Percentiles rank a stretch among this genome's conserved stretches.
Evolutionary conservation across 2,888 invertebrate genomes (phyloP).

Genomic region (Steinernema carpocapsae): DNA sequence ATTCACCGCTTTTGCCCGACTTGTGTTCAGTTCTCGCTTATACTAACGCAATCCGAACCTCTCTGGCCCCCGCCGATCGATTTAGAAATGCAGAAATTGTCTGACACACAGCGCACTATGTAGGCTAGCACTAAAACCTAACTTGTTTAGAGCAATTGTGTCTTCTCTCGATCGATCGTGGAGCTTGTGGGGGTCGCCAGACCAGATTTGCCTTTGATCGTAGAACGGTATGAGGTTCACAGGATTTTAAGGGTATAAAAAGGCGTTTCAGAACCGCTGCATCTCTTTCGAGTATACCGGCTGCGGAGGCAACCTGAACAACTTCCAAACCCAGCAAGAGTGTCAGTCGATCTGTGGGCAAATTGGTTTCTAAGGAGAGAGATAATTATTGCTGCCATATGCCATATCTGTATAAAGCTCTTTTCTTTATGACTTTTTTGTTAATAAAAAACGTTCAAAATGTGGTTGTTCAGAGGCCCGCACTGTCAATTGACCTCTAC

Average conservation of each 20-base stretch:
- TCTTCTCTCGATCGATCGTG: conserved; percentile 66
- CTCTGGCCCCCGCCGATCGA: conserved; percentile 1
- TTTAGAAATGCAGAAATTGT: not conserved
- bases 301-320: conserved; percentile 67
- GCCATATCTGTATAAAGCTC: conserved; percentile 31
- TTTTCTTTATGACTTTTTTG: conserved; percentile 7
- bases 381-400: conserved; percentile 31
- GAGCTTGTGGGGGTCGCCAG: conserved; percentile 65
- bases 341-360: conserved; percentile 64
- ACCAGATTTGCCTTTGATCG: conserved; percentile 67
- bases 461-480: no score
- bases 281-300: conserved; percentile 68
- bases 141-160: conserved; percentile 65
- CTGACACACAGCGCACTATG: conserved; percentile 14
- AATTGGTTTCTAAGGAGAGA: conserved; percentile 54
- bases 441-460: conserved; percentile 18
- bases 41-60: conserved; percentile 11
- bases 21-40: not conserved
- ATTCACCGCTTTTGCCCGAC: not conserved
- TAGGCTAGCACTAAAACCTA: not conserved
- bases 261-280: conserved; percentile 66
- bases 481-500: no score
- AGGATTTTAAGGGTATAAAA: no score
- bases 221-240: conserved; percentile 57
- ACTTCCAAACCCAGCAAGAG: conserved; percentile 64